phyloP scores from a whole-genome alignment of 2,888 invertebrate genomes.

The Pseudococcus longispinus region DNA sequence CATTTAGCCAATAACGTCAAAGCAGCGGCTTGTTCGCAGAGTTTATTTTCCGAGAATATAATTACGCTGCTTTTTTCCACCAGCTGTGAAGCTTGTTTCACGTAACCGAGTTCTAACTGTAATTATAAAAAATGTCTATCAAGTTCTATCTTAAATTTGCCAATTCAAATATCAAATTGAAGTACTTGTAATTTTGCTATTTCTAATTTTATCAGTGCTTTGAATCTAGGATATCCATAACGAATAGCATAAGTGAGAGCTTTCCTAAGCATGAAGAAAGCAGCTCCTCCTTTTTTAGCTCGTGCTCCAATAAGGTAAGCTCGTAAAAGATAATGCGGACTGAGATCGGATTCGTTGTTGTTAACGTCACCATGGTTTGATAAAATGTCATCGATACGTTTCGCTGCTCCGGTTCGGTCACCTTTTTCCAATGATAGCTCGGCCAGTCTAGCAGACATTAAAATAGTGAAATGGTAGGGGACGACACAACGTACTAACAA shows the following conservation, averaged over 20 bases:
- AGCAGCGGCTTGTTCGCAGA: conserved; percentile 42
- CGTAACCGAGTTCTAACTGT: conserved; percentile 46
- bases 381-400: conserved; percentile 56
- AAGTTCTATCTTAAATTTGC: background rate
- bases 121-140: background rate
- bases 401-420: conserved; percentile 56
- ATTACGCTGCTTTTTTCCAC: conserved; percentile 46
- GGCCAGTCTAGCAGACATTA: conserved; percentile 55
- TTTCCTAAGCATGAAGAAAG: conserved; percentile 64
- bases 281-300: conserved; percentile 56
- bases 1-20: conserved; percentile 45
- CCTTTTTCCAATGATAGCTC: conserved; percentile 58
- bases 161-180: background rate
- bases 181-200: conserved; percentile 52
- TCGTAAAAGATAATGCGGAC: conserved; percentile 62
- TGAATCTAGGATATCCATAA: conserved; percentile 46
- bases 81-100: conserved; percentile 45
- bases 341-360: conserved; percentile 71
- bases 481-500: background rate
- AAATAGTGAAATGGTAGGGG: background rate
- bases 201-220: conserved; percentile 47
- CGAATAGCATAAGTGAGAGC: conserved; percentile 63
- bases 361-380: conserved; percentile 31
- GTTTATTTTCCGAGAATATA: conserved; percentile 49
- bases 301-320: conserved; percentile 57